A percentile compares a stretch with the other conserved stretches of the same genome.
Evolutionary conservation across 2,888 invertebrate genomes (phyloP).

Genomic region (Monoplex corrugatus): DNA sequence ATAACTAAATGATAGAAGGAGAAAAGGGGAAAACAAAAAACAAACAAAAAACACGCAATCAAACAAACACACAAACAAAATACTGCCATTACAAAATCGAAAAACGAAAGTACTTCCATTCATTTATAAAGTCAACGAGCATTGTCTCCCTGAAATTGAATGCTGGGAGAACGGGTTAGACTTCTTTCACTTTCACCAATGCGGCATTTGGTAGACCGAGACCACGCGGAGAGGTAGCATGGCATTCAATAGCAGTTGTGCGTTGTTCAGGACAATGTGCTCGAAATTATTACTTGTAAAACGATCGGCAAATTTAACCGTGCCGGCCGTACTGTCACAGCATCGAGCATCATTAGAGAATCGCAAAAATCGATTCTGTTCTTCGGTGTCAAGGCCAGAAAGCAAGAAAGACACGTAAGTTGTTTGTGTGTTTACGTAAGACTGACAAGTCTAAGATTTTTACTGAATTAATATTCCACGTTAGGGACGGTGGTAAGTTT

Average conservation of each 20-base stretch:
- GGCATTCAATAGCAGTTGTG: too few relatives aligned
- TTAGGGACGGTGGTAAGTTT: background rate
- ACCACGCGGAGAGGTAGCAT: too few relatives aligned
- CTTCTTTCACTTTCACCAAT: conserved; percentile 29
- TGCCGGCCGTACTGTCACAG: conserved; percentile 49
- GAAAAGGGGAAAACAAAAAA: too few relatives aligned
- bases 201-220: conserved; percentile 26
- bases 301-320: conserved; percentile 57
- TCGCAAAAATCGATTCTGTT: conserved; percentile 57
- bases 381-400: conserved; percentile 64
- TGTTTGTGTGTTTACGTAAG: background rate
- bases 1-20: background rate
- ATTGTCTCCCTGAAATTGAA: background rate
- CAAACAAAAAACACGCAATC: too few relatives aligned
- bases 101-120: background rate
- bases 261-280: background rate
- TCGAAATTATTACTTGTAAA: conserved; percentile 1
- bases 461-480: background rate
- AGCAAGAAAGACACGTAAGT: conserved; percentile 72
- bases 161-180: background rate
- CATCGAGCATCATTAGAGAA: conserved; percentile 5
- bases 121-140: background rate
- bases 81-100: background rate
- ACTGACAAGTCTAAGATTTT: background rate
- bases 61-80: background rate